These are phyloP conservation scores for Stenotaenia linearis DNA, from an alignment of 2,888 invertebrate species.

Conservation along the genomic window DNA sequence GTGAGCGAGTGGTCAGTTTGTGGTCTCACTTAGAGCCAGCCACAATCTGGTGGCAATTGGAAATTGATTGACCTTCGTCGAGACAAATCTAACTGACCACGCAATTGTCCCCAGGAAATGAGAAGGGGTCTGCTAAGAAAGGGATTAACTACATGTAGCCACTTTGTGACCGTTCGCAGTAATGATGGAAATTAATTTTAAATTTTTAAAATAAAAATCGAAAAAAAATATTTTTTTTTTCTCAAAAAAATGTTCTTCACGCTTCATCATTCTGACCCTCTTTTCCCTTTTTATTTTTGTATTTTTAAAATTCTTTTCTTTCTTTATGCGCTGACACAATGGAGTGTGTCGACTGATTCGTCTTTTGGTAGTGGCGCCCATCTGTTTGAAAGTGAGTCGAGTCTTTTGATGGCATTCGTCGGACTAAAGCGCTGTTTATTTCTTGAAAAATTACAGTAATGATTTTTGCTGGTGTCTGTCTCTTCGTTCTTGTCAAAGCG, in stretches of 20 bases:
- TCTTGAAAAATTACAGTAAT: slow-evolving; percentile 12
- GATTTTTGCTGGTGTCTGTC: slow-evolving; percentile 7
- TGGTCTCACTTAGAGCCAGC: slow-evolving; percentile 32
- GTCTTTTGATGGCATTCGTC: not conserved
- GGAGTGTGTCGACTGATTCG: not conserved
- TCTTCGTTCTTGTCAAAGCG: slow-evolving; percentile 15
- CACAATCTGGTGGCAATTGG: slow-evolving; percentile 31
- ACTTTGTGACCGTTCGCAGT: not conserved
- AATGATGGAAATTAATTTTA: not conserved
- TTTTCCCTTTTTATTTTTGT: not conserved
- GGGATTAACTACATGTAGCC: not conserved
- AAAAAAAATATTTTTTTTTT: not conserved
- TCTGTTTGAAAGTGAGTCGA: not conserved
- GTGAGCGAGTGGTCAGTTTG: slow-evolving; percentile 29
- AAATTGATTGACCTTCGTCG: slow-evolving; percentile 31
- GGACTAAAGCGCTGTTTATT: slow-evolving; percentile 3
- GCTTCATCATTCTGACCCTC: not conserved
- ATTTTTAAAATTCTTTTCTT: not conserved
- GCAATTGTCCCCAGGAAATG: slow-evolving; percentile 33
- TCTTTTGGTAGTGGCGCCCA: not conserved
- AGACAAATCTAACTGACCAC: slow-evolving; percentile 29
- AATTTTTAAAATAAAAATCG: not conserved
- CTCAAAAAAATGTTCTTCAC: not conserved
- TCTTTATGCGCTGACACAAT: not conserved
- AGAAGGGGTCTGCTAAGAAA: slow-evolving; percentile 14